Percentiles rank a stretch among this genome's conserved stretches.
Evolutionary conservation across 2,797 vertebrate species (phyloP).

Genomic region (Chiroxiphia lanceolata): DNA sequence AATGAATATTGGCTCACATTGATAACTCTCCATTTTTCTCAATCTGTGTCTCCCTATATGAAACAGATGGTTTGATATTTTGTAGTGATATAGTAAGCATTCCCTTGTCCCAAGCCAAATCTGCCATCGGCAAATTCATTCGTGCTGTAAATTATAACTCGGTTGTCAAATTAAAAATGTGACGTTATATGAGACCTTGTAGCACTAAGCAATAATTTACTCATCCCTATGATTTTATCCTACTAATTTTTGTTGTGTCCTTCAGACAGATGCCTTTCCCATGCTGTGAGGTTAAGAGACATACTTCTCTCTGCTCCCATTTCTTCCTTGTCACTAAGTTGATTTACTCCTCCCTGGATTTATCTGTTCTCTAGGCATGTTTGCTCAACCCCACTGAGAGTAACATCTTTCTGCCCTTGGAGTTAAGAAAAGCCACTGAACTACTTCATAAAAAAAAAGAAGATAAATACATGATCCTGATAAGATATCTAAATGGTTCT

Average conservation of each 20-base stretch:
- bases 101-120: not conserved
- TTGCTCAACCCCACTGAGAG: constrained; percentile 8
- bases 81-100: constrained; percentile 24
- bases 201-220: constrained; percentile 46
- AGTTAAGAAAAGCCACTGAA: constrained; percentile 13
- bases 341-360: constrained; percentile 35
- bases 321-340: constrained; percentile 41
- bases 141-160: constrained; percentile 54
- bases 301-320: not conserved
- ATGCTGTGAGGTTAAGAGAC: constrained; percentile 30
- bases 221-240: constrained; percentile 5
- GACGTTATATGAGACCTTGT: constrained; percentile 44
- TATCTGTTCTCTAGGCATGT: constrained; percentile 20
- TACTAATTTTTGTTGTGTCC: constrained; percentile 59
- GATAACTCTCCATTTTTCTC: not conserved
- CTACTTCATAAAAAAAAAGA: not conserved
- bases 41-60: constrained; percentile 11
- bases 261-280: constrained; percentile 40
- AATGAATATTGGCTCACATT: not conserved
- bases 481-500: not conserved
- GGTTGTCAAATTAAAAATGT: constrained; percentile 48
- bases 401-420: constrained; percentile 32
- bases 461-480: not conserved
- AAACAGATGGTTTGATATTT: constrained; percentile 61
- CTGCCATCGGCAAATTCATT: constrained; percentile 37